A percentile compares a stretch with the other conserved stretches of the same genome.
phyloP scores from a whole-genome alignment of 2,797 vertebrate species.

The Glyptemys insculpta region DNA sequence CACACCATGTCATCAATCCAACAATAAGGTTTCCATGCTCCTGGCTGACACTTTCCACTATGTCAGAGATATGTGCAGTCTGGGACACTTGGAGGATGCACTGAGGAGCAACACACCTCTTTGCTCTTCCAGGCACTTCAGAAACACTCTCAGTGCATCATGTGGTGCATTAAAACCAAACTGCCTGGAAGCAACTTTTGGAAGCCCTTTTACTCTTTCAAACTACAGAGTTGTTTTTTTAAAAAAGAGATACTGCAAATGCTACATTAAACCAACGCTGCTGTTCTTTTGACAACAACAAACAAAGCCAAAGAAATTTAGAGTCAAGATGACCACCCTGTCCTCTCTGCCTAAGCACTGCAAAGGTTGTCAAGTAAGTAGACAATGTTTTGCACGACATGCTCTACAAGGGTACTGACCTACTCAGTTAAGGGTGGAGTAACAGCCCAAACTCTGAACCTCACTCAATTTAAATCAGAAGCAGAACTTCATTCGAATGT shows the following conservation, averaged over 20 bases:
- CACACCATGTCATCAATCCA: not conserved
- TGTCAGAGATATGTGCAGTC: not conserved
- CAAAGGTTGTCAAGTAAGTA: not conserved
- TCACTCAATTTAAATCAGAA: not conserved
- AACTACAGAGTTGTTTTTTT: not conserved
- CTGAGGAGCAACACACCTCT: not conserved
- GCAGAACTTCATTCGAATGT: not conserved
- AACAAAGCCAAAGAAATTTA: not conserved
- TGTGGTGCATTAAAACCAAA: conserved; percentile 29
- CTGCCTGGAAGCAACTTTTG: conserved; percentile 40
- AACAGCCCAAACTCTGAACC: not conserved
- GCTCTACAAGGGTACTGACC: not conserved
- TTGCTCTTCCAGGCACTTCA: conserved; percentile 37
- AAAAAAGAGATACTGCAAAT: not conserved
- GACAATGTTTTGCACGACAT: not conserved
- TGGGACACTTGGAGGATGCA: conserved; percentile 18
- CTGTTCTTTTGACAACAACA: not conserved
- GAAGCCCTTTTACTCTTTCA: conserved; percentile 6
- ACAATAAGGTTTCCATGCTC: not conserved
- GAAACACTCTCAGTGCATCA: not conserved
- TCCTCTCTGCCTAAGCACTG: not conserved
- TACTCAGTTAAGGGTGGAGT: not conserved
- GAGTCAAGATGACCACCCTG: not conserved
- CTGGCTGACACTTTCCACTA: not conserved
- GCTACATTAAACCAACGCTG: too few species aligned